A percentile compares a stretch with the other conserved stretches of the same genome.
Evolutionary conservation across 2,888 invertebrate genomes (phyloP).

Genomic region (Eremobia ochroleuca): DNA sequence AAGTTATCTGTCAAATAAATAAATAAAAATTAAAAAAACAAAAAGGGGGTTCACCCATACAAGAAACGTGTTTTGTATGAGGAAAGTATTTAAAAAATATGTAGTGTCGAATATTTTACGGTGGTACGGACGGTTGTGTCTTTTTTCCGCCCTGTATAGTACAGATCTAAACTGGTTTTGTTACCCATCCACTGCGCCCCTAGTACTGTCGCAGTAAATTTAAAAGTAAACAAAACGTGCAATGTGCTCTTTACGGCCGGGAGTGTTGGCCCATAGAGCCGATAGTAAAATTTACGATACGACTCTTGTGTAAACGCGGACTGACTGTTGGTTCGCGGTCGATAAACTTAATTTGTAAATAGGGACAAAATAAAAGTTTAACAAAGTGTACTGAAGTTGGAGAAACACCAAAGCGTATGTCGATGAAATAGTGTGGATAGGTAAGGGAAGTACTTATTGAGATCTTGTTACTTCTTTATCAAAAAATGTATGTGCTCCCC

Average conservation of each 20-base stretch:
- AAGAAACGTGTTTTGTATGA: too few relatives aligned
- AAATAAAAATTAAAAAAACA: too few relatives aligned
- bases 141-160: not conserved
- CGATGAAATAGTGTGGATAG: not conserved
- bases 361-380: constrained; percentile 9
- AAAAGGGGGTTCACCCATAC: too few relatives aligned
- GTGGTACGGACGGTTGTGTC: too few relatives aligned
- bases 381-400: not conserved
- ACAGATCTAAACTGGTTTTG: constrained; percentile 34
- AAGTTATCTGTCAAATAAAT: too few relatives aligned
- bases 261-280: constrained; percentile 66
- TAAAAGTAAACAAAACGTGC: constrained; percentile 73
- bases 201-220: constrained; percentile 66
- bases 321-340: constrained; percentile 71
- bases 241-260: constrained; percentile 74
- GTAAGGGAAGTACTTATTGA: not conserved
- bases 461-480: not conserved
- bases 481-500: too few relatives aligned
- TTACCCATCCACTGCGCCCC: constrained; percentile 62
- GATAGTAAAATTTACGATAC: constrained; percentile 79
- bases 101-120: too few relatives aligned
- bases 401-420: not conserved
- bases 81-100: too few relatives aligned
- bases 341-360: constrained; percentile 72
- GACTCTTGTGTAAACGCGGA: constrained; percentile 62